Evolutionary conservation across 1,140 invertebrate species (phyloP).

Genomic region (Acromyrmex heyeri): DNA sequence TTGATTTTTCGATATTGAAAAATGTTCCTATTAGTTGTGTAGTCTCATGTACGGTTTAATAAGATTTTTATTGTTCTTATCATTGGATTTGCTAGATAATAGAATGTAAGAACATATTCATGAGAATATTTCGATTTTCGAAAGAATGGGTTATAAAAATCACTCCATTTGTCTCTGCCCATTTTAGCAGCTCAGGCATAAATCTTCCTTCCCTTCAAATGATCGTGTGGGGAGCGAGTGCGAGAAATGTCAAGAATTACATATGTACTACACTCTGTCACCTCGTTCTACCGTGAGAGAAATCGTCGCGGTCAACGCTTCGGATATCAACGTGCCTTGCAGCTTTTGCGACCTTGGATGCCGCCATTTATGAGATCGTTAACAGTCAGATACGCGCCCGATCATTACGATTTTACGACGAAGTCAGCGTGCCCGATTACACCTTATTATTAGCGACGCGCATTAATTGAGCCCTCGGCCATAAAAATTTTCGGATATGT

Average conservation of each 20-base stretch:
- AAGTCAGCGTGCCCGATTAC: slow-evolving; percentile 26
- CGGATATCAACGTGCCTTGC: slow-evolving; percentile 16
- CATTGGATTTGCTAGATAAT: background rate
- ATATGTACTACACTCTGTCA: slow-evolving; percentile 7
- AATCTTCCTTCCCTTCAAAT: slow-evolving; percentile 33
- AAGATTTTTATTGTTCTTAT: no score
- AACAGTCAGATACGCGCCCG: slow-evolving; percentile 22
- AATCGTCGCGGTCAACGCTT: slow-evolving; percentile 32
- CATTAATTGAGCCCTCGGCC: slow-evolving; percentile 19
- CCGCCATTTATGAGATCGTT: slow-evolving; percentile 41
- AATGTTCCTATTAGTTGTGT: no score
- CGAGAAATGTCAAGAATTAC: slow-evolving; percentile 20
- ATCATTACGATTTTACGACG: slow-evolving; percentile 38
- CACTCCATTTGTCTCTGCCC: background rate
- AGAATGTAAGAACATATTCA: background rate
- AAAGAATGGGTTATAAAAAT: background rate
- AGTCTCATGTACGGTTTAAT: no score
- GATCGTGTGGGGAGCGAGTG: background rate
- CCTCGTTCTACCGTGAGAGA: slow-evolving; percentile 10
- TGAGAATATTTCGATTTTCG: slow-evolving; percentile 3
- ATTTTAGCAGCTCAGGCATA: background rate
- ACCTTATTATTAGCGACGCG: slow-evolving; percentile 42
- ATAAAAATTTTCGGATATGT: slow-evolving; percentile 42
- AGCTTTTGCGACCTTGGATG: slow-evolving; percentile 41
- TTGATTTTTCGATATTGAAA: no score